A percentile compares a stretch with the other conserved stretches of the same genome.
Conservation (phyloP, 2,797 vertebrate genomes). For the Fistularia commersonii region DNA sequence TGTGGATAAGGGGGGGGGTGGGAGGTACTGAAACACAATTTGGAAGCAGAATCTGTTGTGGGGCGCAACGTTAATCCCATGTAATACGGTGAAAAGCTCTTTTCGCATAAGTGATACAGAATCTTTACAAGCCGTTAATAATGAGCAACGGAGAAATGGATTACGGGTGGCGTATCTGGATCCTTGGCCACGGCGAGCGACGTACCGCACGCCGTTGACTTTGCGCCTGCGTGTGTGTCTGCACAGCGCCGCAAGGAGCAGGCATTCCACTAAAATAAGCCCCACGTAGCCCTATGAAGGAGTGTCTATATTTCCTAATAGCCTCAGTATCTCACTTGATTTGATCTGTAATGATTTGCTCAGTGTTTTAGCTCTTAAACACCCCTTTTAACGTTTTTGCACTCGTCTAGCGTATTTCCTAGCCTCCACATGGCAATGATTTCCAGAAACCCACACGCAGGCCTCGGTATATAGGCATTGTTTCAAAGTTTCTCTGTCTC, state of each 20-base stretch:
- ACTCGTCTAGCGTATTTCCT: no score
- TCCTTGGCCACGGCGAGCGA: slow-evolving; percentile 37
- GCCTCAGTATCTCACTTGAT: no score
- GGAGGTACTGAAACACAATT: slow-evolving; percentile 45
- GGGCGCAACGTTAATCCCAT: slow-evolving; percentile 60
- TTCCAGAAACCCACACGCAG: no score
- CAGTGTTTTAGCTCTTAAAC: no score
- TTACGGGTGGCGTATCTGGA: slow-evolving; percentile 51
- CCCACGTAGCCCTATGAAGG: no score
- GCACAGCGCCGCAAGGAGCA: slow-evolving; percentile 13
- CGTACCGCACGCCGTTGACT: slow-evolving; percentile 29
- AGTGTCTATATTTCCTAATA: no score
- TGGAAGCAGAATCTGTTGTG: slow-evolving; percentile 48
- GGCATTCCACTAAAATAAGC: no score
- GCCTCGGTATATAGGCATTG: not conserved
- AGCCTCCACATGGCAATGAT: no score
- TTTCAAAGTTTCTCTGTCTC: slow-evolving; percentile 7
- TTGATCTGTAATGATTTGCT: no score
- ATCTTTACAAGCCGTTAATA: slow-evolving; percentile 66
- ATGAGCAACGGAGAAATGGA: slow-evolving; percentile 65
- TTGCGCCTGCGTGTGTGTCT: slow-evolving; percentile 19
- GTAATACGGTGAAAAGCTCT: slow-evolving; percentile 64
- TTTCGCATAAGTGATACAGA: slow-evolving; percentile 58
- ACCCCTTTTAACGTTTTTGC: no score
- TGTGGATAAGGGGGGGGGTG: no score